Evolutionary conservation across 2,888 invertebrate species (phyloP), one percentile per base, ranked within the genome.

Genomic region (Epistrophe grossulariae): DNA sequence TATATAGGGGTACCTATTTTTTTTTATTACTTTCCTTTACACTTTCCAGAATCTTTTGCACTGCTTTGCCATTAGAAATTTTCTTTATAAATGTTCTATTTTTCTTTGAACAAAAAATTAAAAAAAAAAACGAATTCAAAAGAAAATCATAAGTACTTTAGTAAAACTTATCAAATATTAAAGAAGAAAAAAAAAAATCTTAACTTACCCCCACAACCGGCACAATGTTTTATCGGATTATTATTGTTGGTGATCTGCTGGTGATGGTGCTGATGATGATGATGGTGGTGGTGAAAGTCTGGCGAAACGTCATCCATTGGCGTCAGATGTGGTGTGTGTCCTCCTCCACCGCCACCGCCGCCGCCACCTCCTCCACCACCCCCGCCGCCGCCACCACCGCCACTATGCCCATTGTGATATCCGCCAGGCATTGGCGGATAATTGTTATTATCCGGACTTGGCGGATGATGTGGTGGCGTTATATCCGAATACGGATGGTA

Each of bases 401-500:
- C 91, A 79, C 90, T 89, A 92, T 88, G 93, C 90, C 91, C 93
- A 93, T 89, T 94, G 91, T 91, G 92, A 93, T 92, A 92, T 85
- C 93, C 93, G 89, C 93, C 93, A 89, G 93, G 88, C 90, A 93
- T 93, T 84, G 94, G 93, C 82, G 94, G 94, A 92, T 95, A 95
- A 93, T 95, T 95, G 89, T 95, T 95, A 91, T 95, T 95, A 93
- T 96, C 96, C 90, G 96, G 96, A 91, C 95, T 95, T 89, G 96
- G 95, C 93, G 96, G 95, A 89, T 91, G 91, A 94, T 96, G 96
- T 90, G 96, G 96, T 92, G 96, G 96, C 94, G 95, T 95, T 91
- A 96, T 95, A 94, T 96, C 96, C 94, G 95, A 95, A 94, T 96
- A 96, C 94, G 96, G 95, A 95, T 96, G 97, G 95, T 97, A 97